These are phyloP conservation scores for Cyclina sinensis DNA, from an alignment of 1,140 invertebrate species.

Conservation along the genomic window DNA sequence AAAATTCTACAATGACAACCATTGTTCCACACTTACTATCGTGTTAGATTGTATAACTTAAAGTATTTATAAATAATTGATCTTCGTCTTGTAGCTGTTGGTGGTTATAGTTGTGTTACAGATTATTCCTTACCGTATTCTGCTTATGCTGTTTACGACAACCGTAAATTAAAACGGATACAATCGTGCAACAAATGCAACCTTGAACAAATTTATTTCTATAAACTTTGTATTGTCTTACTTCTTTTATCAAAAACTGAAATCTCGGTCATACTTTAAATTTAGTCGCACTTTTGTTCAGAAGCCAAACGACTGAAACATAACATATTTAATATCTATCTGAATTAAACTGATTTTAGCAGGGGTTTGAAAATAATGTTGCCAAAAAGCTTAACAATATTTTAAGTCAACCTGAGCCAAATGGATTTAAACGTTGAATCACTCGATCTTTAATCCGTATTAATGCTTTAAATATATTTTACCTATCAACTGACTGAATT, in stretches of 20 bases:
- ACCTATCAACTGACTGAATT: constrained; percentile 30
- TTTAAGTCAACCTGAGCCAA: constrained; percentile 4
- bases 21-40: too few relatives aligned
- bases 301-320: not conserved
- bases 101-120: too few relatives aligned
- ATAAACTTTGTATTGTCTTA: too few relatives aligned
- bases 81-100: too few relatives aligned
- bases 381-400: constrained; percentile 18
- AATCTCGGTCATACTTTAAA: not conserved
- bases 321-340: not conserved
- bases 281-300: not conserved
- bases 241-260: not conserved
- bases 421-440: not conserved
- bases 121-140: too few relatives aligned
- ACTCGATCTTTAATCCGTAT: constrained; percentile 1
- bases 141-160: too few relatives aligned
- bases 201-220: too few relatives aligned
- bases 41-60: too few relatives aligned
- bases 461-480: constrained; percentile 37
- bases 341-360: not conserved
- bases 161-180: too few relatives aligned
- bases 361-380: not conserved
- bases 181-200: too few relatives aligned
- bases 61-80: too few relatives aligned
- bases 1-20: too few relatives aligned